These are phyloP conservation scores for Perca fluviatilis DNA, from an alignment of 2,113 vertebrate species.

Conservation along the genomic window DNA sequence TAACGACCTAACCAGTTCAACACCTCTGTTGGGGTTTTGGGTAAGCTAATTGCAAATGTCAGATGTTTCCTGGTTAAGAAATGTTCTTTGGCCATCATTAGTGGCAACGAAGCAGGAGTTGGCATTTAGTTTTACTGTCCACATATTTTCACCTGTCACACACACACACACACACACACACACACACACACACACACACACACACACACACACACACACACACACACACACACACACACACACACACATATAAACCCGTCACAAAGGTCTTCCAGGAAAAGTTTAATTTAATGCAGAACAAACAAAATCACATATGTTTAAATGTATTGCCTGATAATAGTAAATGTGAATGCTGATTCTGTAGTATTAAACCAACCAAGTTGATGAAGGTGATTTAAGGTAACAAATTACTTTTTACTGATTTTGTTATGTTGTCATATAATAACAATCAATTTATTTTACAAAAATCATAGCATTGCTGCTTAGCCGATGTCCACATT, in stretches of 20 bases:
- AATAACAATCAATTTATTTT: no score
- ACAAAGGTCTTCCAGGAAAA: neutral
- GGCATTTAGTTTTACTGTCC: neutral
- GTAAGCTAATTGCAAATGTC: neutral
- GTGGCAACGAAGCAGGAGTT: neutral
- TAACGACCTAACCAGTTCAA: neutral
- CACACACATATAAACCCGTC: no score
- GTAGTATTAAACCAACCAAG: neutral
- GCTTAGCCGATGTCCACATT: neutral
- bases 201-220: no score
- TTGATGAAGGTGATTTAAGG: conserved; percentile 8
- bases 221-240: no score
- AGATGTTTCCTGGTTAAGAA: neutral
- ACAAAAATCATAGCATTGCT: neutral
- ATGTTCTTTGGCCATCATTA: neutral
- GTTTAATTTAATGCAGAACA: neutral
- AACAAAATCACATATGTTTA: neutral
- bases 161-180: no score
- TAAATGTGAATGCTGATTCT: neutral
- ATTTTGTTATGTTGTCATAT: neutral
- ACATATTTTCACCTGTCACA: neutral
- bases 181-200: no score
- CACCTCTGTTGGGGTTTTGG: no score
- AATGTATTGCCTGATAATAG: neutral
- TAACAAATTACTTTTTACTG: neutral